Evolutionary conservation across 2,113 vertebrate genomes (phyloP).

Genomic region (Sceloporus undulatus): DNA sequence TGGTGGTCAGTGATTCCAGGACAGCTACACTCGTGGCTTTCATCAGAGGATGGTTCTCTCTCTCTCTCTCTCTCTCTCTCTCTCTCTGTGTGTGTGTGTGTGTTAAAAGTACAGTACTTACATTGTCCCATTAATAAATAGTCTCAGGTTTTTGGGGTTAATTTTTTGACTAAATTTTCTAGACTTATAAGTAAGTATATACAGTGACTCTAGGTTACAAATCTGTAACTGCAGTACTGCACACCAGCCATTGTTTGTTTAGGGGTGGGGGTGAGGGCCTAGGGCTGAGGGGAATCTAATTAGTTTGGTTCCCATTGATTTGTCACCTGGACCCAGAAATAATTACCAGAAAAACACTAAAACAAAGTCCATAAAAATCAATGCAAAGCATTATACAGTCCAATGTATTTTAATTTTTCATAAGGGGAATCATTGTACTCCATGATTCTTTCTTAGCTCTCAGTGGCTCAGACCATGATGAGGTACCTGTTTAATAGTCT

Average conservation of each 20-base stretch:
- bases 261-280: background rate
- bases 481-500: slow-evolving; percentile 19
- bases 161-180: too few relatives aligned
- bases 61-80: too few relatives aligned
- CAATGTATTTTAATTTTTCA: slow-evolving; percentile 26
- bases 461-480: slow-evolving; percentile 1
- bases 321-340: slow-evolving; percentile 35
- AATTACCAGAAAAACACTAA: slow-evolving; percentile 29
- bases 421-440: slow-evolving; percentile 29
- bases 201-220: too few relatives aligned
- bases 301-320: slow-evolving; percentile 26
- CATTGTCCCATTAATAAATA: too few relatives aligned
- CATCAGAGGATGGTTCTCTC: too few relatives aligned
- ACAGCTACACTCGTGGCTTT: too few relatives aligned
- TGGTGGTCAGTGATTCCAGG: too few relatives aligned
- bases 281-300: background rate
- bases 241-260: background rate
- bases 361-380: slow-evolving; percentile 23
- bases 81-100: too few relatives aligned
- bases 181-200: too few relatives aligned
- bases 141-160: too few relatives aligned
- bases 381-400: slow-evolving; percentile 21
- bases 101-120: too few relatives aligned
- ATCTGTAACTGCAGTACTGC: too few relatives aligned
- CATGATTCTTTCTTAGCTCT: slow-evolving; percentile 12